These are phyloP conservation scores for Ormyrus nitidulus DNA, from an alignment of 2,888 invertebrate genomes.

Conservation along the genomic window DNA sequence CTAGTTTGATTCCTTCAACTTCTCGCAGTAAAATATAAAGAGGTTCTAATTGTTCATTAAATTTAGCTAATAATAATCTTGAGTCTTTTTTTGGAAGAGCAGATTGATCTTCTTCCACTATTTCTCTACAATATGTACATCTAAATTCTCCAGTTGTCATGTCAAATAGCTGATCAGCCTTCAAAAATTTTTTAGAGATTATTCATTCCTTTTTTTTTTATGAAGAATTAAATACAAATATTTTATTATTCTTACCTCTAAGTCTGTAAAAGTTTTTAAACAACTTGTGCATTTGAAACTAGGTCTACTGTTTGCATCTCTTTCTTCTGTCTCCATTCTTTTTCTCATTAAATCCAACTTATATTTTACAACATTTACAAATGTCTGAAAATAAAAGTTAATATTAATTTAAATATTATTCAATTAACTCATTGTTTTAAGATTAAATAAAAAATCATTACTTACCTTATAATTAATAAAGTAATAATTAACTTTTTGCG, in stretches of 20 bases:
- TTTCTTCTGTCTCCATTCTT: constrained; percentile 95
- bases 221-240: background rate
- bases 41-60: constrained; percentile 95
- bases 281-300: constrained; percentile 96
- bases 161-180: constrained; percentile 93
- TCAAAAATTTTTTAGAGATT: constrained; percentile 22
- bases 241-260: constrained; percentile 81
- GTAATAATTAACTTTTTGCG: constrained; percentile 97
- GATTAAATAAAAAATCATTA: constrained; percentile 2
- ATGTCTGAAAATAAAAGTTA: constrained; percentile 91
- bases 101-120: constrained; percentile 96
- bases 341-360: constrained; percentile 97
- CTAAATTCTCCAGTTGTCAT: constrained; percentile 89
- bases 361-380: constrained; percentile 98
- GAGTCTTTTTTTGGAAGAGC: constrained; percentile 96
- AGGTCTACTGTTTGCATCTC: constrained; percentile 95
- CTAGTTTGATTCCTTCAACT: constrained; percentile 94
- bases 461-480: constrained; percentile 94
- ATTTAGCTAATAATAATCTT: constrained; percentile 90
- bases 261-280: constrained; percentile 94
- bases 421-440: background rate
- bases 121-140: constrained; percentile 92
- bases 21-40: constrained; percentile 92
- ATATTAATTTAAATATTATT: constrained; percentile 1
- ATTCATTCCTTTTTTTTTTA: constrained; percentile 16